phyloP scores from a whole-genome alignment of 2,888 invertebrate genomes.

The Netelia melanura region DNA sequence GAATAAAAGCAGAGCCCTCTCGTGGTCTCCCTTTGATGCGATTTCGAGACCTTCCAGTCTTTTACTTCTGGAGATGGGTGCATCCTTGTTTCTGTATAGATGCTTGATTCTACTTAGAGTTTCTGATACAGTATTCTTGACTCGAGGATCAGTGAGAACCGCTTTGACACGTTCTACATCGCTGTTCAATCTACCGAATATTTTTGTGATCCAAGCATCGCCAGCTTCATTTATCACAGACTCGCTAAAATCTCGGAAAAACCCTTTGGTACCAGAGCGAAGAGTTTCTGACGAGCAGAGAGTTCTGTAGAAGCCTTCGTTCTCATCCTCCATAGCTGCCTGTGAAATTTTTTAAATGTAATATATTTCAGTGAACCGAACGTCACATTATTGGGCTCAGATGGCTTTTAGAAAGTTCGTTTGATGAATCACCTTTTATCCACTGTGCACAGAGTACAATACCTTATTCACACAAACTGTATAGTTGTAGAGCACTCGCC shows the following conservation, averaged over 20 bases:
- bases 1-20: conserved; percentile 88
- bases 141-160: conserved; percentile 86
- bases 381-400: background rate
- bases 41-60: conserved; percentile 88
- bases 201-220: conserved; percentile 87
- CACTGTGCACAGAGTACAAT: too few relatives aligned
- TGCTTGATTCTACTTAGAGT: conserved; percentile 89
- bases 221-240: conserved; percentile 87
- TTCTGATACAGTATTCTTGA: conserved; percentile 85
- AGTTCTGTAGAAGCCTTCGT: conserved; percentile 86
- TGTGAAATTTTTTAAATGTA: background rate
- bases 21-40: conserved; percentile 86
- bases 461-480: too few relatives aligned
- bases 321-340: conserved; percentile 66
- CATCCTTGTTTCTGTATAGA: conserved; percentile 89
- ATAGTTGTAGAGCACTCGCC: too few relatives aligned
- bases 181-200: conserved; percentile 87
- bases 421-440: too few relatives aligned
- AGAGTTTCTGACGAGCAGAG: conserved; percentile 91
- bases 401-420: background rate
- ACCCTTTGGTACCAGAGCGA: conserved; percentile 91
- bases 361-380: conserved; percentile 8
- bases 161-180: conserved; percentile 87
- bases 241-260: conserved; percentile 89
- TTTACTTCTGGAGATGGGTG: conserved; percentile 87